Conservation (phyloP, 2,888 invertebrate species). For the Chironomus riparius region DNA sequence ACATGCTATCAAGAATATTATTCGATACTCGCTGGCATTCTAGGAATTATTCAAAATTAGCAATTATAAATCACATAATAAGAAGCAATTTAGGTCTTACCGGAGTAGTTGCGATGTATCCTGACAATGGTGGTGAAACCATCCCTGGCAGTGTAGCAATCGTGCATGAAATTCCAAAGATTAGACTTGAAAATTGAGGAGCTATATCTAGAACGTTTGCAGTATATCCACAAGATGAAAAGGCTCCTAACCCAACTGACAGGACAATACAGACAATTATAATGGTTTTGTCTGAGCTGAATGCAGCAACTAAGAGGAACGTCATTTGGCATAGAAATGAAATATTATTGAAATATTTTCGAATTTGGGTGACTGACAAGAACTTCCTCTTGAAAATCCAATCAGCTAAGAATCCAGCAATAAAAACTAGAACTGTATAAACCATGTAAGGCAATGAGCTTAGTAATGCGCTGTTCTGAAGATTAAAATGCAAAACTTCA, state of each 20-base stretch:
- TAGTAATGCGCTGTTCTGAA: conserved; percentile 64
- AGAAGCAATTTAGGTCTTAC: conserved; percentile 37
- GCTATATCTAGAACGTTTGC: conserved; percentile 74
- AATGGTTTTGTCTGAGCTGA: not conserved
- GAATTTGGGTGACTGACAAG: conserved; percentile 56
- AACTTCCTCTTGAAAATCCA: conserved; percentile 49
- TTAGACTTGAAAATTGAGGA: conserved; percentile 70
- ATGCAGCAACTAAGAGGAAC: conserved; percentile 7
- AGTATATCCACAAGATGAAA: conserved; percentile 37
- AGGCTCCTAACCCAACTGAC: conserved; percentile 1
- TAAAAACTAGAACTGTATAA: conserved; percentile 65
- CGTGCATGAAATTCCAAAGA: conserved; percentile 79
- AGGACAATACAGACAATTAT: conserved; percentile 9
- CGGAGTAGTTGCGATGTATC: conserved; percentile 60
- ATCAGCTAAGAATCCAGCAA: conserved; percentile 69
- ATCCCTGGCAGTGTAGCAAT: conserved; percentile 76
- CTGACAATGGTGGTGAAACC: conserved; percentile 65
- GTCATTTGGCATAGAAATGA: conserved; percentile 16
- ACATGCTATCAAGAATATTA: conserved; percentile 10
- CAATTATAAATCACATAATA: too few species aligned
- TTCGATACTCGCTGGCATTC: conserved; percentile 1
- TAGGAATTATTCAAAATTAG: not conserved
- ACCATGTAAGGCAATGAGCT: conserved; percentile 73
- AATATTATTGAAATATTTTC: conserved; percentile 20
- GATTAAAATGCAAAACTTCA: conserved; percentile 56